A percentile compares a stretch with the other conserved stretches of the same genome.
Evolutionary conservation across 2,888 invertebrate genomes (phyloP).

Genomic region (Nomada flava): DNA sequence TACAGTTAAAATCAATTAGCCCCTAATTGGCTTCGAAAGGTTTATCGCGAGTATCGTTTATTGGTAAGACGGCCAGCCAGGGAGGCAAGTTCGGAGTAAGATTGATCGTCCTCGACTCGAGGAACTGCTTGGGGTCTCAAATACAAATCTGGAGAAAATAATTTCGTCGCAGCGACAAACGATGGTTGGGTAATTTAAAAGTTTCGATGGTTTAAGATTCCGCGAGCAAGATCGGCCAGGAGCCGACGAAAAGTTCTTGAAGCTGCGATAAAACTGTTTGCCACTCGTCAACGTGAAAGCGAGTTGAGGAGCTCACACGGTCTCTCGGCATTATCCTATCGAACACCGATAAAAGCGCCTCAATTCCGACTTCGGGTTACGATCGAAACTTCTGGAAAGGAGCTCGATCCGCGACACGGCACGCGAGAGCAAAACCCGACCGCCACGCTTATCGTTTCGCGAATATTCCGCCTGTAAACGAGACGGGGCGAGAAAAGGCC

Average conservation of each 20-base stretch:
- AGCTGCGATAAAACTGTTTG: neutral
- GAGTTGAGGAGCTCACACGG: neutral
- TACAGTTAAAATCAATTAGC: constrained; percentile 81
- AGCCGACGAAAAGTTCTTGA: neutral
- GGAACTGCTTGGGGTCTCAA: constrained; percentile 20
- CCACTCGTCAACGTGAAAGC: neutral
- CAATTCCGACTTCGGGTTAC: constrained; percentile 1
- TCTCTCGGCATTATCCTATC: neutral
- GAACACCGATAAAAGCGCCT: neutral
- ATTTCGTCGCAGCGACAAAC: neutral
- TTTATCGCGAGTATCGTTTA: constrained; percentile 60
- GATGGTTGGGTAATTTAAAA: neutral
- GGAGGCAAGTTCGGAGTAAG: constrained; percentile 26
- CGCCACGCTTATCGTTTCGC: constrained; percentile 43
- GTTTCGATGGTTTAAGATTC: neutral
- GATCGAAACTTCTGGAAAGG: neutral
- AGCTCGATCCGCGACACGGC: neutral
- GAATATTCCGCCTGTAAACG: constrained; percentile 34
- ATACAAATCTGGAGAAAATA: neutral
- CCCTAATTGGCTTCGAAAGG: constrained; percentile 72
- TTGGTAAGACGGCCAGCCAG: constrained; percentile 31
- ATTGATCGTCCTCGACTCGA: constrained; percentile 26
- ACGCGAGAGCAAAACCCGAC: neutral
- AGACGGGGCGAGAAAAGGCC: constrained; percentile 12
- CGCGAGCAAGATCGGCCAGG: neutral